Evolutionary conservation across 92 coral and sea anemone genomes (phyloP).

Genomic region (Isaurus tuberculatus): DNA sequence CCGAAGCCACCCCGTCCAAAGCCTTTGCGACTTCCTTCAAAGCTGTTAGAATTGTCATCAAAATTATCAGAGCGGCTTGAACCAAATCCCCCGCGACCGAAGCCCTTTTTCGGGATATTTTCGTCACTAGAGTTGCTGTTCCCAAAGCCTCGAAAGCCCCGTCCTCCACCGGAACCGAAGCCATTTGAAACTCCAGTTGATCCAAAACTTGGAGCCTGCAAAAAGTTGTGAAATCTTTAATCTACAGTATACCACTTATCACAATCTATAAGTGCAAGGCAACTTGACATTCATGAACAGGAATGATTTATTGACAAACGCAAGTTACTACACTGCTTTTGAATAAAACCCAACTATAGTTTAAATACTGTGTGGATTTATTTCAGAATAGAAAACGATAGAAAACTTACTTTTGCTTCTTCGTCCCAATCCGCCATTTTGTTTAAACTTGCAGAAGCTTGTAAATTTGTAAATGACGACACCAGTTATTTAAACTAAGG

Average conservation of each 20-base stretch:
- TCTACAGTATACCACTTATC: no score
- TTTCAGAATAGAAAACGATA: neutral
- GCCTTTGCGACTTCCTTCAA: constrained; percentile 36
- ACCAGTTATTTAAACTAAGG: neutral
- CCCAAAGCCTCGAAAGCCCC: constrained; percentile 47
- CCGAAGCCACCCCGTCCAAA: constrained; percentile 55
- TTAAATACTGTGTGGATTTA: neutral
- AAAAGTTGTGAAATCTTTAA: neutral
- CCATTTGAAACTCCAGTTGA: constrained; percentile 47
- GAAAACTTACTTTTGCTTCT: constrained; percentile 9
- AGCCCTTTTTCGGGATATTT: constrained; percentile 69
- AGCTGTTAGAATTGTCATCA: constrained; percentile 21
- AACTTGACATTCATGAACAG: neutral
- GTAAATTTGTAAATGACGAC: neutral
- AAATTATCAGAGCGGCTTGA: constrained; percentile 56
- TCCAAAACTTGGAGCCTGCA: constrained; percentile 39
- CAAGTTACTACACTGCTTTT: neutral
- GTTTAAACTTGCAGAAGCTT: neutral
- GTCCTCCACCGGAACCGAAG: constrained; percentile 62
- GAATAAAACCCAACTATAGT: no score
- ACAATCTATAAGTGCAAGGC: no score
- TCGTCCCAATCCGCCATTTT: constrained; percentile 51
- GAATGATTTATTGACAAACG: neutral
- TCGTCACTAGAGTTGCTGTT: constrained; percentile 43
- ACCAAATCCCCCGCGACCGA: constrained; percentile 74